Conservation (phyloP, 2,888 invertebrate genomes). For the Ferdinandea cuprea region DNA sequence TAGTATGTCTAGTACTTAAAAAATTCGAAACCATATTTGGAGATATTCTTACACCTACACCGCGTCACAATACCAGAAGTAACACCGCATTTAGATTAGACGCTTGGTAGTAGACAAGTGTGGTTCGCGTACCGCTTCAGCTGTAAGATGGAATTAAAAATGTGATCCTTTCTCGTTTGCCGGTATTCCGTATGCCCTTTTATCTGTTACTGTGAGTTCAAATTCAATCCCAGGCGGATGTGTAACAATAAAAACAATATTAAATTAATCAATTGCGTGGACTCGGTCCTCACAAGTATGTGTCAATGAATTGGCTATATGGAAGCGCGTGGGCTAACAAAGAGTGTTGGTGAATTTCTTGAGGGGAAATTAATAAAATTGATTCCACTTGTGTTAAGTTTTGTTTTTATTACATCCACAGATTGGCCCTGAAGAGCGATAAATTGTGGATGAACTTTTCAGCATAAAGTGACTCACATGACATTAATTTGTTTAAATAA, state of each 20-base stretch:
- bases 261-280: conserved; percentile 73
- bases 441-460: conserved; percentile 51
- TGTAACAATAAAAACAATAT: conserved; percentile 66
- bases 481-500: conserved; percentile 33
- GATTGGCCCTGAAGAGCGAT: conserved; percentile 50
- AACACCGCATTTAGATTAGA: conserved; percentile 35
- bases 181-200: not conserved
- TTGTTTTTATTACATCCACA: conserved; percentile 32
- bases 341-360: conserved; percentile 55
- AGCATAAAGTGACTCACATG: conserved; percentile 28
- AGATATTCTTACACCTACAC: conserved; percentile 66
- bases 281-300: conserved; percentile 8
- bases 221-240: conserved; percentile 55
- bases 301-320: conserved; percentile 31
- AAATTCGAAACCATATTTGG: conserved; percentile 66
- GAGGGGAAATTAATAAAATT: conserved; percentile 37
- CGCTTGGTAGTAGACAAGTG: conserved; percentile 44
- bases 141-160: conserved; percentile 18
- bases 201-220: not conserved
- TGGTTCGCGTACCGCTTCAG: conserved; percentile 31
- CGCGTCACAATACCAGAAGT: conserved; percentile 65
- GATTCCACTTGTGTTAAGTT: conserved; percentile 26
- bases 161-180: conserved; percentile 45
- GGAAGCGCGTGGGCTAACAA: conserved; percentile 44
- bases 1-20: conserved; percentile 31